Evolutionary conservation across 1,140 invertebrate species (phyloP), one percentile per base, ranked within the genome.

Genomic region (Cotesia typhae): DNA sequence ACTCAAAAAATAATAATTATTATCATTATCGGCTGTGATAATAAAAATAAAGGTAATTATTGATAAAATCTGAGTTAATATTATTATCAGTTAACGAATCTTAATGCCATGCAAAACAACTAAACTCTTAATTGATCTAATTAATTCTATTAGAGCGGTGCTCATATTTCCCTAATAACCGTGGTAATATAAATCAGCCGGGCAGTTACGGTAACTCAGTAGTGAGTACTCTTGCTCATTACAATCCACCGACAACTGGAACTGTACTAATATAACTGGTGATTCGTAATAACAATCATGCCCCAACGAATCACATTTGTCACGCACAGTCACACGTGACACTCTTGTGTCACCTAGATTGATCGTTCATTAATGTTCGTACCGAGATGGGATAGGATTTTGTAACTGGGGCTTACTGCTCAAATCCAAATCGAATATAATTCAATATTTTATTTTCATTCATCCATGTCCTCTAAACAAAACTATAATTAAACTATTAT

Each of bases 321-420:
- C 17, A 59, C 20, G 35, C 35, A 47, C 35, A 47, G 63, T 51
- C 38, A 51, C 35, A 65, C 17, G 36, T 51, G 20, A 65, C 41
- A 52, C 41, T 38, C 38, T 65, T 9, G 41, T 65, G 63, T 65
- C 63, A 65, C 47, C n/a, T 51, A 36, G 63, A 65, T 65, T 51
- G 41, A 65, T 65, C 41, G 41, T 65, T 51, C n/a, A 65, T 65
- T 65, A 65, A 65, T 41, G 3, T 3, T 38, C n/a, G n/a, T 28
- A 28, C 28, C 28, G 28, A 28, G 28, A 28, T 28, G 28, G 28
- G 28, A 28, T 28, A 28, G n/a, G 35, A 47, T 51, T 65, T 63
- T 41, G 60, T 63, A 28, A 17, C 14, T 28, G 28, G 28, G 3
- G 28, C 28, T 28, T 28, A 28, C 41, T 47, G 6, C 41, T 10